Evolutionary conservation across 2,113 vertebrate genomes (phyloP), one percentile per base, ranked within the genome.

Genomic region (Ceyx cyanopectus): DNA sequence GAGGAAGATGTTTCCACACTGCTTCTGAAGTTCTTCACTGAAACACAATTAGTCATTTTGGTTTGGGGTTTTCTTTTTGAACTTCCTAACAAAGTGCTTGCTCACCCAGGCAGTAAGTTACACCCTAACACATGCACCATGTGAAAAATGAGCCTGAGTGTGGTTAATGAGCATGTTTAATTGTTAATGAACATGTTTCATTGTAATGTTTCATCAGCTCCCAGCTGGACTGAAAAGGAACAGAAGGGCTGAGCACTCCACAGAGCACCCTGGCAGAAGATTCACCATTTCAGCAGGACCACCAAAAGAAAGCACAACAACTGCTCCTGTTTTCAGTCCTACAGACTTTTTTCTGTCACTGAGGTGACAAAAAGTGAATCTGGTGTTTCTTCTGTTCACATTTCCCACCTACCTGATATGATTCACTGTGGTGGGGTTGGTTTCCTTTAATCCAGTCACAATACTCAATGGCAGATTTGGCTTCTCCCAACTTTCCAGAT

Each of bases 401-500:
- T 51, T 48, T 43, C 3, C 5, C 30, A 77, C 88, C 0, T 92
- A 99, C 99, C 98, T 99, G 97, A 96, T 95, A 76, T 99, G 98
- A 93, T 99, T 98, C 14, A 81, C 95, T 87, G 99, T 97, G 0
- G 91, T 93, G 34, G 82, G 75, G 9, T 70, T 97, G 14, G 40
- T 56, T 37, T 97, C 75, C 3, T 94, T 93, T 30, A 96, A 96
- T 24, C 92, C 65, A 14, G 93, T 94, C 2, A 97, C 78, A 16
- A 93, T 92, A 24, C 75, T 95, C 66, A 99, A 87, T 0, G 98
- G 97, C 34, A 99, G 93, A 46, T 76, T 79, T 23, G 92, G 97
- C 83, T 96, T 98, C 89, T 73, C 97, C 99, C 99, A 99, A 0
- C 97, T 98, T 77, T 96, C 92, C 48, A 69, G 58, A 45, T 98